These are phyloP conservation scores for Bimastos eiseni DNA, from an alignment of 2,888 invertebrate genomes.

Conservation along the genomic window DNA sequence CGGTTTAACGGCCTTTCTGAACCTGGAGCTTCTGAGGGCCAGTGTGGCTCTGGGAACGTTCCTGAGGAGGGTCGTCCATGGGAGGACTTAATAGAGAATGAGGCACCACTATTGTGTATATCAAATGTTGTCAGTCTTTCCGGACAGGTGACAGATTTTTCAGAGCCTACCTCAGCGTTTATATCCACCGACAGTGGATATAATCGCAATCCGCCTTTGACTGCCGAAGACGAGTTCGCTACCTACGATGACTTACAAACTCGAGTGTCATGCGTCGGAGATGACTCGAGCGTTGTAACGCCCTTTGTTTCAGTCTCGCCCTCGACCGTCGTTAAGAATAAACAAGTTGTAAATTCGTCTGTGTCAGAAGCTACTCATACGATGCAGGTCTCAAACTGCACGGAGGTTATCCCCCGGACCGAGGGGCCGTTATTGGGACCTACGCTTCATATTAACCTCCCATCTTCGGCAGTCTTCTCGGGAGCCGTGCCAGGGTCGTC, in stretches of 20 bases:
- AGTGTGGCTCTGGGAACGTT: neutral
- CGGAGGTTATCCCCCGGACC: neutral
- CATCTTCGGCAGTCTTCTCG: neutral
- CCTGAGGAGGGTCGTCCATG: too few relatives aligned
- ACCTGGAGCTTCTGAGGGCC: neutral
- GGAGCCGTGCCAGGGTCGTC: neutral
- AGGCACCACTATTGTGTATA: neutral
- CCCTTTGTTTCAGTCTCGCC: neutral
- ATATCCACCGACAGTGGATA: neutral
- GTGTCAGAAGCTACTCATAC: too few relatives aligned
- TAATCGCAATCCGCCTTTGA: neutral
- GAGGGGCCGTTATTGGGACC: neutral
- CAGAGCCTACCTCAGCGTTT: neutral
- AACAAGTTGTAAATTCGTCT: neutral
- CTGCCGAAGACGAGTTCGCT: neutral
- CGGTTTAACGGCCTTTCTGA: too few relatives aligned
- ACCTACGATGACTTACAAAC: neutral
- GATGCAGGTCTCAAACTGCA: neutral
- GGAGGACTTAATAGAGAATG: neutral
- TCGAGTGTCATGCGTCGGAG: neutral
- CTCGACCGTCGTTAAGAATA: neutral
- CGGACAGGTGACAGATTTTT: neutral
- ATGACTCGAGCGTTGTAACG: neutral
- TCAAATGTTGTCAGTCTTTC: neutral
- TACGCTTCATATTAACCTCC: neutral